phyloP scores from a whole-genome alignment of 2,888 invertebrate genomes.

The Nemoura dubitans region DNA sequence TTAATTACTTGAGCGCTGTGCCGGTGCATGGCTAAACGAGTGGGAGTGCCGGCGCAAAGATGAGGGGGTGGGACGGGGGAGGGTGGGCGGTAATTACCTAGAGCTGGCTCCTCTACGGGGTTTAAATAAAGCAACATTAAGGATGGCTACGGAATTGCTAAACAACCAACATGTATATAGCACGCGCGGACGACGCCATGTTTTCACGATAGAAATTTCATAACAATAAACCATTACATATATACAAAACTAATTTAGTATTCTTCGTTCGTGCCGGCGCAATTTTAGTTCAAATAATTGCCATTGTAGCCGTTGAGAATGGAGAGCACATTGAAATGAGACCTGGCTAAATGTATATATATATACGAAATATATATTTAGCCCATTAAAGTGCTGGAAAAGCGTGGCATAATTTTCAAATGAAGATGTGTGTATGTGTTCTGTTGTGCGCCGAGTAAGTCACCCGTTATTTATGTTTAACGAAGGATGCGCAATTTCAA shows the following conservation, averaged over 20 bases:
- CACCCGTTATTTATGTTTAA: background rate
- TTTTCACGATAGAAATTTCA: constrained; percentile 39
- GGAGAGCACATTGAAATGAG: constrained; percentile 31
- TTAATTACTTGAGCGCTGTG: constrained; percentile 48
- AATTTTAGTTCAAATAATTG: constrained; percentile 30
- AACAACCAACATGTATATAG: constrained; percentile 27
- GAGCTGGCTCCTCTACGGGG: constrained; percentile 37
- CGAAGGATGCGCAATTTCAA: background rate
- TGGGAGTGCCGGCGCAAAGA: constrained; percentile 25
- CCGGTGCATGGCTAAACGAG: constrained; percentile 40
- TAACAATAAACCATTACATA: constrained; percentile 36
- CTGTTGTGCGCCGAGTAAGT: constrained; percentile 2
- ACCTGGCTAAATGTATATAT: background rate
- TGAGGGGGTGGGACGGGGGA: constrained; percentile 20
- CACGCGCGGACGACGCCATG: constrained; percentile 20
- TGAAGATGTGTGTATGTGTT: background rate
- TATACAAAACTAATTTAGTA: constrained; percentile 25
- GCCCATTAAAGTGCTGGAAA: background rate
- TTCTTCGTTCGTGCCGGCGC: constrained; percentile 24
- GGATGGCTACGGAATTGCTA: constrained; percentile 40
- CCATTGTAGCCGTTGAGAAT: constrained; percentile 7
- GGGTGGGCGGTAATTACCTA: constrained; percentile 38
- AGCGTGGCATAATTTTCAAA: constrained; percentile 1
- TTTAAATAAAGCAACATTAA: constrained; percentile 42
- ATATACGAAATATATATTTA: background rate